A percentile compares a stretch with the other conserved stretches of the same genome.
Conservation (phyloP, 2,797 vertebrate species). For the Siniperca undulata region DNA sequence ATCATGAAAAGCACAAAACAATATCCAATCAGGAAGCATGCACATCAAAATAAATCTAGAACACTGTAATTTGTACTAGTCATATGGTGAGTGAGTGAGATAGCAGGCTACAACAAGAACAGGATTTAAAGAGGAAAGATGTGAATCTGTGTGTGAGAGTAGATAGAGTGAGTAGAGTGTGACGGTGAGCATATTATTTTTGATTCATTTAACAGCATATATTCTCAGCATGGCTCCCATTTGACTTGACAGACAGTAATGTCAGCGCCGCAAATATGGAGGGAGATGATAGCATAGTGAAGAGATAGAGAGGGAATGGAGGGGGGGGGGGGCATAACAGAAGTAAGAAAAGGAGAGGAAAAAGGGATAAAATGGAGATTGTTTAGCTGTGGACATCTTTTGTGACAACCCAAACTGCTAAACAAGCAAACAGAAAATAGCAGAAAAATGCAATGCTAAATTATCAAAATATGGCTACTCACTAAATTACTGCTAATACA, state of each 20-base stretch:
- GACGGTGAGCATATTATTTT: conserved; percentile 51
- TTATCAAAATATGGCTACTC: not conserved
- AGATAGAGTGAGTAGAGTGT: not conserved
- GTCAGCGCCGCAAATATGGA: conserved; percentile 47
- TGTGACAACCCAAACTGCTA: not conserved
- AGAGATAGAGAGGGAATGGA: not conserved
- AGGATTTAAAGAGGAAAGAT: not conserved
- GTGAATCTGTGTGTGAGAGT: not conserved
- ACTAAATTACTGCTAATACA: not conserved
- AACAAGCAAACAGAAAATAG: not conserved
- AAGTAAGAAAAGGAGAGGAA: not conserved
- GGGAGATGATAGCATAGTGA: conserved; percentile 19
- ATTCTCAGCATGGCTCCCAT: conserved; percentile 40
- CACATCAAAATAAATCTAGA: not conserved
- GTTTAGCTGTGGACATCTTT: not conserved
- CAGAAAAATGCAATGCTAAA: not conserved
- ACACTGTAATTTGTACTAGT: not conserved
- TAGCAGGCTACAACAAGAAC: not conserved
- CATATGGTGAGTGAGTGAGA: not conserved
- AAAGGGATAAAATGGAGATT: not conserved
- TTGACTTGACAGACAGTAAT: conserved; percentile 46
- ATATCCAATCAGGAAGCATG: not conserved
- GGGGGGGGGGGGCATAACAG: not conserved
- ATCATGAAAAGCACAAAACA: not conserved
- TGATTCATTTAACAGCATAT: conserved; percentile 58